Evolutionary conservation across 1,140 invertebrate species (phyloP), one percentile per base, ranked within the genome.

Genomic region (Liolophura sinensis): DNA sequence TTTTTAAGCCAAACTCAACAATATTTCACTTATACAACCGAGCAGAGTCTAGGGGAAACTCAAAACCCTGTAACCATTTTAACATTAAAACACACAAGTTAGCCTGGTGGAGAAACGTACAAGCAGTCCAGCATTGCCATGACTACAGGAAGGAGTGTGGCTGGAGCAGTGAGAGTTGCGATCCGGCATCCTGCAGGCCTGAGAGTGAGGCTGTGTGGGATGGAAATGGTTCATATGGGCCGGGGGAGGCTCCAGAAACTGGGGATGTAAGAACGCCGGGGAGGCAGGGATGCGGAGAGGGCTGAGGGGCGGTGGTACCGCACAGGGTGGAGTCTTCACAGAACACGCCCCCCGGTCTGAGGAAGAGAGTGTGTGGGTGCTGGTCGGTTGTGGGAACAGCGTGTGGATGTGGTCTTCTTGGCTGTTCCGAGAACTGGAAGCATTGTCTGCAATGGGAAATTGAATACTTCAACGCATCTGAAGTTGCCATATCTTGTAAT

Each of bases 181-280:
- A 49, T 50, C 24, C 12, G 31, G 46, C 15, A 60, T 15, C 47
- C 46, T 60, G 27, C n/a, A 46, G 22, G n/a, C 58, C 11, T 40
- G 58, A 60, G n/a, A 14, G 40, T 60, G 58, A 18, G 46, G 18
- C 31, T 46, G n/a, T n/a, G 46, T 46, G 31, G 46, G 20, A 6
- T n/a, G 18, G 7, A 27, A n/a, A 7, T 58, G 56, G 20, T 27
- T 22, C 24, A 92, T 56, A 50, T 68, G 64, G 46, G 61, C 55
- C 49, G 52, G 79, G 69, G 90, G 86, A 75, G 91, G 90, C 78
- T 92, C 91, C 12, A 91, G 84, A 31, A 90, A 88, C 86, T 92
- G 89, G 55, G 54, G 31, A 40, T 40, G 31, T 9, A 40, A 40
- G 31, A 40, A 40, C 40, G 57, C 20, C 11, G 65, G 22, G 54